Conservation (phyloP, 1,140 invertebrate species). For the Drosophila nannoptera region DNA sequence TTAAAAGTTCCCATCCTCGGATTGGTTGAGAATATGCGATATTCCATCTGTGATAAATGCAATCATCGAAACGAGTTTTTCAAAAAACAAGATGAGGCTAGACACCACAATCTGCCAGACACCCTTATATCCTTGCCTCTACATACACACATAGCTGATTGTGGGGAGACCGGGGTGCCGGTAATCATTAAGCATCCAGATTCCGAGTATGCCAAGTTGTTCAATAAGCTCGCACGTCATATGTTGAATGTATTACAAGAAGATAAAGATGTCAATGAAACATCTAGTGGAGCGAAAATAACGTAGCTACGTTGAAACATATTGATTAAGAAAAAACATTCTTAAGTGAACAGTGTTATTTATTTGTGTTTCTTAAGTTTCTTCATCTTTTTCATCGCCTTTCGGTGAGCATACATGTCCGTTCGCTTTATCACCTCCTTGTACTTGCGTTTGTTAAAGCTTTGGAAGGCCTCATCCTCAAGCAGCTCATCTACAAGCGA, state of each 20-base stretch:
- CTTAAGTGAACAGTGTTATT: conserved; percentile 1
- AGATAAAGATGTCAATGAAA: not conserved
- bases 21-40: conserved; percentile 92
- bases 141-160: conserved; percentile 84
- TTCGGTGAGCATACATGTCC: conserved; percentile 80
- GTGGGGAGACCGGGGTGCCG: conserved; percentile 88
- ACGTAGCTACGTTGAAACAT: not conserved
- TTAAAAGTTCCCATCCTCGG: conserved; percentile 89
- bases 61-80: conserved; percentile 83
- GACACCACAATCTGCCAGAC: conserved; percentile 79
- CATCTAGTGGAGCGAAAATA: not conserved
- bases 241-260: conserved; percentile 34
- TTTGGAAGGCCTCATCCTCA: conserved; percentile 91
- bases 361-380: conserved; percentile 73
- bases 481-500: conserved; percentile 96
- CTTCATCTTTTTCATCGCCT: conserved; percentile 74
- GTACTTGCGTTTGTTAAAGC: conserved; percentile 92
- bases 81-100: conserved; percentile 74
- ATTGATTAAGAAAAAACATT: not conserved
- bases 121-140: conserved; percentile 87
- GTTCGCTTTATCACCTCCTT: conserved; percentile 88
- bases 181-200: conserved; percentile 86
- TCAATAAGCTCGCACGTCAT: conserved; percentile 45
- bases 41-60: conserved; percentile 86
- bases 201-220: conserved; percentile 59